These are phyloP conservation scores for Palythoa grandis DNA, from an alignment of 92 coral and sea anemone species.

Conservation along the genomic window DNA sequence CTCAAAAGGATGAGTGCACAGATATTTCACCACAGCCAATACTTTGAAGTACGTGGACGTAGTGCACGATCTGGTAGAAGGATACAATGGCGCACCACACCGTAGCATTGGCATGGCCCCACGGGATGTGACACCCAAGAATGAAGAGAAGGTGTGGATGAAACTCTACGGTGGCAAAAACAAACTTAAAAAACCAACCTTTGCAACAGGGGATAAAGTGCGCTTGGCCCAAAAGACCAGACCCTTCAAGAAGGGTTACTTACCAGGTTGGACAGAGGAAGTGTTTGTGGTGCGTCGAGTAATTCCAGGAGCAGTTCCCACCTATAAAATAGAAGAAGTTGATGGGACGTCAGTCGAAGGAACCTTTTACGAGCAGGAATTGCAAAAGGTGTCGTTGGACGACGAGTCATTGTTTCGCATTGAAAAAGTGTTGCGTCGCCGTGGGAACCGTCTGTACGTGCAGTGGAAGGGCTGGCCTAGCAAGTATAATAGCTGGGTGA, in stretches of 20 bases:
- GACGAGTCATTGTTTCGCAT: conserved; percentile 27
- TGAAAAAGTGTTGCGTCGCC: conserved; percentile 46
- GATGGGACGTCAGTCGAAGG: conserved; percentile 42
- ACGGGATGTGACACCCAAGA: conserved; percentile 32
- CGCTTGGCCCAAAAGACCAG: conserved; percentile 17
- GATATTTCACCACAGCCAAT: conserved; percentile 44
- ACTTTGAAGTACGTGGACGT: conserved; percentile 46
- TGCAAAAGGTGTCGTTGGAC: conserved; percentile 42
- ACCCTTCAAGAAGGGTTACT: conserved; percentile 30
- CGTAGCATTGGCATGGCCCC: conserved; percentile 49
- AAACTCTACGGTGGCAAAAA: background rate
- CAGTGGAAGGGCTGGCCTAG: no score
- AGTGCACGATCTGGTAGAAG: conserved; percentile 9
- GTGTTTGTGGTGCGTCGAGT: conserved; percentile 46
- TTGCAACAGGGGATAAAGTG: conserved; percentile 44
- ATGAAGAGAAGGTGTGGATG: conserved; percentile 23
- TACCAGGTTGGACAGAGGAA: conserved; percentile 57
- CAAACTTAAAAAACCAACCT: background rate
- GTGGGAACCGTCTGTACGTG: no score
- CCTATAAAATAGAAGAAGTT: conserved; percentile 43
- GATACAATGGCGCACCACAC: conserved; percentile 45
- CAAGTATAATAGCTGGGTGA: no score
- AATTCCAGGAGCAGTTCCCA: background rate
- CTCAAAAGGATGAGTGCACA: no score
- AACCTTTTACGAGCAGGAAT: conserved; percentile 46